Evolutionary conservation across 2,888 invertebrate species (phyloP), one percentile per base, ranked within the genome.

Genomic region (Antheraea assamensis): DNA sequence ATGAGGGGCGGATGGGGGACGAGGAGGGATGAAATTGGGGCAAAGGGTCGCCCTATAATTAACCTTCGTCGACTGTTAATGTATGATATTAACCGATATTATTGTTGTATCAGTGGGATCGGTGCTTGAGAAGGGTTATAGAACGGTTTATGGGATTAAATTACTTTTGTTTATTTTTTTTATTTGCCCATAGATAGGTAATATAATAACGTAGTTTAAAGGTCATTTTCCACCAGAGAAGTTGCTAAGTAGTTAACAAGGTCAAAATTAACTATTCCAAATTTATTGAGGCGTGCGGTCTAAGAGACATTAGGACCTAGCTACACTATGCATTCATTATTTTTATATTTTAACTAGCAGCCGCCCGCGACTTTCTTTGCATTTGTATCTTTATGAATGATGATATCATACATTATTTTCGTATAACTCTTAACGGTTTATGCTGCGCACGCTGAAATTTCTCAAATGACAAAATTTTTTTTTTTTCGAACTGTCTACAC

Each of bases 41-140:
- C 80, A 77, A 79, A 77, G 75, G 75, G 71, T 71, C 42, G 71
- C 74, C 76, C 85, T 89, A 87, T 64, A 64, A 89, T 89, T 88
- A 88, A 88, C 88, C 88, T 86, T 80, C 83, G 85, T 82, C 72
- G 72, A 70, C 72, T 72, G 68, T 70, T 72, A 72, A 72, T 72
- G 72, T 70, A 55, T 49, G 55, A 68, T 68, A 72, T 68, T 64
- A 66, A 72, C 72, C 52, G 49, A 49, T 72, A 72, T 72, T 72
- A 68, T 70, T 72, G 72, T 64, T 64, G 42, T 42, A 42, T 42
- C 30, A 64, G 27, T 27, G 15, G 30, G 30, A 30, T 64, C 61
- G 61, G 30, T 64, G 17, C 30, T 64, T 64, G 61, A 64, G 61
- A 64, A 64, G 30, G 61, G 61, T 64, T 64, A 30, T 64, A 10